Base-by-base conservation (phyloP, 2,888 invertebrate genomes). In the Phaonia tiefii region DNA sequence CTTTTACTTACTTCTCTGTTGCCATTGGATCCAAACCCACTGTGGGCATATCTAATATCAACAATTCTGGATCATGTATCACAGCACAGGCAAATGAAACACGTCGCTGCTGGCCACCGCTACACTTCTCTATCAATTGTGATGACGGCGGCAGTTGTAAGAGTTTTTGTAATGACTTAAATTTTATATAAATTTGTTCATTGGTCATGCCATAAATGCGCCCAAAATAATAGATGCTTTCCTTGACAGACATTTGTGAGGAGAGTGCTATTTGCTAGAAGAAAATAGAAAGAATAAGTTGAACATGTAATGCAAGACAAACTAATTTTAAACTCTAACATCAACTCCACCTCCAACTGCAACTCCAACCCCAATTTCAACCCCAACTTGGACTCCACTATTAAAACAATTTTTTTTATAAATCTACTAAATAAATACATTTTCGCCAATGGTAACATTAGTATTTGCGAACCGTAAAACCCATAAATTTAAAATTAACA, bases 21-120 rank as follows among this genome's bases (percentile, higher is more conserved):
- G 98, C 91, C 83, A 98, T 93, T 0, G 98, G 98, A 91, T 98
- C 98, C 77, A 98, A 92, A 0, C 98, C 98, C n/a, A 97, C 98
- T 0, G 98, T 98, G 0, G 98, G 98, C 88, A 98, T 98, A 87
- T 98, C 98, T 85, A 98, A 90, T 79, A 98, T 97, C 26, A 98
- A 91, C 37, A 98, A 90, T 89, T 97, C 96, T 0, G 98, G 98
- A 84, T 95, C 95, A 87, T 98, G 97, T 0, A 98, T 93, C 87
- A 98, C 91, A 0, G 98, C 96, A 4, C 96, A 96, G 0, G 97
- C 97, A 84, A 98, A 93, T 0, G 98, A 98, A 0, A 98, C 95
- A 69, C 98, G 92, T 80, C 98, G 92, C 90, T 97, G 96, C 89
- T 98, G 98, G 0, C 98, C 98, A 5, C 98, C 98, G 84, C 97